Evolutionary conservation across 2,113 vertebrate genomes (phyloP), one percentile per base, ranked within the genome.

Genomic region (Oplegnathus fasciatus): DNA sequence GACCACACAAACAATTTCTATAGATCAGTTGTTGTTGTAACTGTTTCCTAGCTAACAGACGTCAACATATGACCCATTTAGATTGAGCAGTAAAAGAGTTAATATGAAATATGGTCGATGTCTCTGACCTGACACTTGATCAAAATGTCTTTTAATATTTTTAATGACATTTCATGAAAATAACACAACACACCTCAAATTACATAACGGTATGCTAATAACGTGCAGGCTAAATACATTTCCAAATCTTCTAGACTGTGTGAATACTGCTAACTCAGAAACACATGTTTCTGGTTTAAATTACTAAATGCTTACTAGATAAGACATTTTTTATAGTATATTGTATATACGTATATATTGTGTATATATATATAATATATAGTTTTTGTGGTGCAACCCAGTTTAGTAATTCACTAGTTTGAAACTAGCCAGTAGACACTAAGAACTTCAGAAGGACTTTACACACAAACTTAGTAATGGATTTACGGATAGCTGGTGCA

Each of bases 401-500:
- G 34, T 75, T 32, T 15, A 34, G 26, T 55, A 46, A 37, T 40
- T 48, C 0, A 18, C 2, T 61, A 7, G 1, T 65, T 50, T 77
- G n/a, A 78, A 79, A 52, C 6, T 9, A 55, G 24, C 22, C 20
- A 8, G 15, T 24, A 42, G 80, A 17, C 54, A 26, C 5, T 11
- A 74, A 28, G 11, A 50, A 44, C 4, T 50, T n/a, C 40, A 20
- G 18, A n/a, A 24, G 10, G 13, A 46, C 14, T 57, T 46, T 6
- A 24, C 24, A 61, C 6, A 34, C 42, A 37, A 4, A 83, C 26
- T 52, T 42, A 18, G 5, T 15, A 5, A 62, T 44, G 52, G 52
- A 72, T 78, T 60, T 34, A 64, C 3, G 9, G 74, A 74, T 13
- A 71, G 6, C 55, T 79, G 80, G 57, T 75, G 50, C 79, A 42